Conservation (phyloP, 2,113 vertebrate species). For the Malurus alboscapulatus region DNA sequence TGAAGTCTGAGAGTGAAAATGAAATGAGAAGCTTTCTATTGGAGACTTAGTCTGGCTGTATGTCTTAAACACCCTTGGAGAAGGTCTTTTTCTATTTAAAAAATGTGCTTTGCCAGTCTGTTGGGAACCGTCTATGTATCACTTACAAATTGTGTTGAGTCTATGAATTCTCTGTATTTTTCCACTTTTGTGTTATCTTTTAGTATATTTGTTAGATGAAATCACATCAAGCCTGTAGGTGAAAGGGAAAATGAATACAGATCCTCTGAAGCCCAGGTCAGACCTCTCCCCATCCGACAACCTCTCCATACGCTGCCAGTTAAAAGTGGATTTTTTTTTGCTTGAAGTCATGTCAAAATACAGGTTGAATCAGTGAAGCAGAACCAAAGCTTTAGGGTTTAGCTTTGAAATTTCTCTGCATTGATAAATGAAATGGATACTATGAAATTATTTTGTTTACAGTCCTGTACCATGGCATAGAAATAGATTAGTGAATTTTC, state of each 20-base stretch:
- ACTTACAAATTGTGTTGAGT: background rate
- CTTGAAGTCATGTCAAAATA: slow-evolving; percentile 9
- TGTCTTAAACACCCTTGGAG: background rate
- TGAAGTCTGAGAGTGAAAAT: background rate
- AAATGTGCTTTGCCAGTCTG: background rate
- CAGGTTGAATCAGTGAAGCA: background rate
- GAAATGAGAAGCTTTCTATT: background rate
- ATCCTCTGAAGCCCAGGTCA: slow-evolving; percentile 9
- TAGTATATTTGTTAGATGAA: background rate
- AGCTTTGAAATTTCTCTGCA: background rate
- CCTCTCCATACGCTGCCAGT: background rate
- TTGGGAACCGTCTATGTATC: background rate
- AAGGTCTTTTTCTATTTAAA: background rate
- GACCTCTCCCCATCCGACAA: background rate
- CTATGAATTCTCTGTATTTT: background rate
- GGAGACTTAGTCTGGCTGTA: background rate
- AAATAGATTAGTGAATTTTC: background rate
- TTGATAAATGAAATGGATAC: background rate
- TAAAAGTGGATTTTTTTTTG: background rate
- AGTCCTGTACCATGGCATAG: background rate
- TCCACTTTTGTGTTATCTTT: background rate
- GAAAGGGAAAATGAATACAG: background rate
- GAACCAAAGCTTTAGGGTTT: background rate
- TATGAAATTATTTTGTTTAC: background rate
- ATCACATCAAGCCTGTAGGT: background rate